Base-by-base conservation (phyloP, 2,797 vertebrate species). In the Pelobates cultripes region DNA sequence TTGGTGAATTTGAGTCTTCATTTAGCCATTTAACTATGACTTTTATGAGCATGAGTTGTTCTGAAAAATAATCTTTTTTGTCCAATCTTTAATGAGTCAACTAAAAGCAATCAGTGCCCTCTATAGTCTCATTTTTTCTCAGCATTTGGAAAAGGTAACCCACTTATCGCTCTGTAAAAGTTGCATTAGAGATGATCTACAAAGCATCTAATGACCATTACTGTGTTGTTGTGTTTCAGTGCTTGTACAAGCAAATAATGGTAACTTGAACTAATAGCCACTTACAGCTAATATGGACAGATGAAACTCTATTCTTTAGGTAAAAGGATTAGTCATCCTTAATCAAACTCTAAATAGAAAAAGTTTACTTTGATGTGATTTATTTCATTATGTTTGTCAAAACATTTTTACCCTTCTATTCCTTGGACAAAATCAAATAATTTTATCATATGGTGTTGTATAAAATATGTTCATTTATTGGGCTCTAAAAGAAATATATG, bases 121-220 rank as follows among this genome's bases (percentile, higher is more conserved):
- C 43, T 13, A 77, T 82, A 72, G 61, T 69, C 53, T 60, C 47
- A 72, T 82, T 77, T 72, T 57, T 67, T 70, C 47, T 72, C 55
- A 43, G 17, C 60, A 4, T 82, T 66, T 77, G 12, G 55, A 47
- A 7, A 60, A 45, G 60, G 70, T 53, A 60, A 15, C 43, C 40
- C 5, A 51, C 69, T 72, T 69, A 17, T 82, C 66, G 75, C 60
- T 43, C 6, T 81, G 74, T 77, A 82, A 71, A 66, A 82, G 74
- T 40, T 41, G 60, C 74, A 82, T 82, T 64, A 82, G 60, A 40
- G 41, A 55, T 43, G 15, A 14, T n/a, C 66, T 63, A 70, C 68
- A 77, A 82, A 72, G 74, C 73, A 71, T 66, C 60, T 77, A 82
- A 82, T 77, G 74, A 82, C 69, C 45, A 55, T 77, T 82, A 66